Base-by-base conservation (phyloP, 2,113 vertebrate species). In the Catagonus wagneri region DNA sequence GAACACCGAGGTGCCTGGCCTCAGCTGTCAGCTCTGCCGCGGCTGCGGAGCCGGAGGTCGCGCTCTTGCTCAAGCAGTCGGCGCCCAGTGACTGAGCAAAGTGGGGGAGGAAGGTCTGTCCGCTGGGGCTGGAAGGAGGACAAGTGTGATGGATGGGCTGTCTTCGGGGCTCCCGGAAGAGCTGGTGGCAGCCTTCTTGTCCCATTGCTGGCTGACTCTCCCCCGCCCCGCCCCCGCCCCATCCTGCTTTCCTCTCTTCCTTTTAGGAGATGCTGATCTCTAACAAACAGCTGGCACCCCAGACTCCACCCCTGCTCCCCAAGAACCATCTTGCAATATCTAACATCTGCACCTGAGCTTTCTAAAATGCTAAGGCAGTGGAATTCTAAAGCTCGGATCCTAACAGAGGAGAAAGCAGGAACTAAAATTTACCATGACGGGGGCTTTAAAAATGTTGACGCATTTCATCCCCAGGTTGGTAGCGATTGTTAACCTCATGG, bases 61-160 rank as follows among this genome's bases (percentile, higher is more conserved):
- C 1, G 1, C 36, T 63, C 14, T 69, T 7, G 17, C 1, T 10
- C 20, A 36, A 52, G 44, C 22, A 7, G 23, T 7, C 11, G 11
- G 5, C n/a, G 32, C 23, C 3, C 25, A 13, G 44, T 4, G 52
- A 25, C 4, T 0, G 27, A 16, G 15, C 0, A 0, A 61, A 11
- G 25, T 15, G 16, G 7, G 22, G 29, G 13, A 11, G 12, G 1
- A 36, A 78, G 56, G 63, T 20, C 54, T 86, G 56, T 32, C 50
- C 4, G 0, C 9, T 65, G 10, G 61, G 65, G 22, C 25, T n/a
- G 22, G 32, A 88, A 66, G 36, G 3, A 72, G 54, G 79, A 50
- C 22, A 27, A 6, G 66, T 63, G 7, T 10, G 65, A 56, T 0
- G 0, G 12, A 22, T 25, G 23, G 61, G 54, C 52, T 71, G 50